Percentiles rank a stretch among this genome's conserved stretches.
These are phyloP conservation scores for Pygmarrhopalites habei DNA, from an alignment of 1,140 invertebrate genomes.

Conservation along the genomic window DNA sequence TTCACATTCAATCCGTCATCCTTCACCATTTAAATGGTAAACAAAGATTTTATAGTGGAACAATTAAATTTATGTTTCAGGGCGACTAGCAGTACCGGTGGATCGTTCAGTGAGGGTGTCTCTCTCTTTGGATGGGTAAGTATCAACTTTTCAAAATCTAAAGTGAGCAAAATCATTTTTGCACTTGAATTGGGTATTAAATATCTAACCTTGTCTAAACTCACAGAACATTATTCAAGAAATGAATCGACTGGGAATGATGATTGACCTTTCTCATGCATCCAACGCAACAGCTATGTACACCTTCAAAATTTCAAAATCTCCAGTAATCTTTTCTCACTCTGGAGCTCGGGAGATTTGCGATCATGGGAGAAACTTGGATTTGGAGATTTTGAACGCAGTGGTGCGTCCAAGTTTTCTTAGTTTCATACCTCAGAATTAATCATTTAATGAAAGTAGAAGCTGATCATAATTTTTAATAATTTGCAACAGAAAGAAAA, in stretches of 20 bases:
- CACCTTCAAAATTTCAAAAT: conserved; percentile 47
- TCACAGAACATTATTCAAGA: conserved; percentile 31
- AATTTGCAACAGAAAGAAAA: conserved; percentile 45
- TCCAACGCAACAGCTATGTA: conserved; percentile 44
- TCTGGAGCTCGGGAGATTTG: conserved; percentile 52
- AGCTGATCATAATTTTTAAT: neutral
- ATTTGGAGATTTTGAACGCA: conserved; percentile 50
- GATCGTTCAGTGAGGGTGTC: neutral
- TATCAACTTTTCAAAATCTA: neutral
- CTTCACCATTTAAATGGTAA: too few relatives aligned
- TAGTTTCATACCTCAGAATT: neutral
- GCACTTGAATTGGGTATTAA: neutral
- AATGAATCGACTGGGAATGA: conserved; percentile 55
- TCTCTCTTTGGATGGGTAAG: neutral
- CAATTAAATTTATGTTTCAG: neutral
- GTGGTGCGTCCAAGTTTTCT: conserved; percentile 45
- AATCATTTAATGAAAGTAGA: neutral
- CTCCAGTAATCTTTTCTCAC: conserved; percentile 61
- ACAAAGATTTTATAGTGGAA: too few relatives aligned
- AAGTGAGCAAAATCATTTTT: conserved; percentile 10
- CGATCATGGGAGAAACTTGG: conserved; percentile 54
- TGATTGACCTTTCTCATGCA: conserved; percentile 58
- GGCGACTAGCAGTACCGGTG: neutral
- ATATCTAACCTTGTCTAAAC: neutral
- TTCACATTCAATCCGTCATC: neutral